Evolutionary conservation across 2,797 vertebrate genomes (phyloP), one percentile per base, ranked within the genome.

Genomic region (Molossus molossus): DNA sequence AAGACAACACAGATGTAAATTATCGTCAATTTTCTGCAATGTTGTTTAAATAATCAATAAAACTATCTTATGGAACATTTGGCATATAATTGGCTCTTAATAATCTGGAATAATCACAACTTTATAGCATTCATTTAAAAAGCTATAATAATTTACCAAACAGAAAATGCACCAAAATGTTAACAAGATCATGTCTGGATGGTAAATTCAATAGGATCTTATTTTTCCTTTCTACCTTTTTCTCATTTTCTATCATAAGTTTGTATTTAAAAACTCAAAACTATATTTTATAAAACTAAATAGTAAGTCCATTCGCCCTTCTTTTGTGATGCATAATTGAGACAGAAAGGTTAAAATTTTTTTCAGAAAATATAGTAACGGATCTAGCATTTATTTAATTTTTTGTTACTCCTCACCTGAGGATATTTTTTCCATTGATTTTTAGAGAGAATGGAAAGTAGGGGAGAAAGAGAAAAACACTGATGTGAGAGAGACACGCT

Each of bases 1-100:
- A 0, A 92, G 62, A 97, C 1, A 93, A 90, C 11, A 84, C 40
- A 98, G 94, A 69, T 82, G 9, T 69, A 94, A 87, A 94, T 87
- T 94, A 95, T 73, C 81, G 57, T 93, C 82, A 96, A 33, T 82
- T 87, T 97, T 75, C 65, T 91, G 64, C 79, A 85, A 79, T 75
- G 45, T 77, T 76, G 95, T 90, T 97, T 95, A 91, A 96, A 96
- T 96, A 94, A 96, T 94, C 90, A 95, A 95, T 96, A 95, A 97
- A 96, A 97, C 86, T 65, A 90, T 64, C 58, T 90, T 90, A 80
- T 9, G 20, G 79, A 76, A 92, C 57, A 94, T 88, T 57, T 87
- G 64, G 88, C 33, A 92, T 45, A 87, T 89, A 95, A 91, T 40
- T 94, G 50, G 37, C 53, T 60, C 45, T 94, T 89, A 91, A 93